phyloP scores from a whole-genome alignment of 2,113 vertebrate species.

The Dasyurus viverrinus region DNA sequence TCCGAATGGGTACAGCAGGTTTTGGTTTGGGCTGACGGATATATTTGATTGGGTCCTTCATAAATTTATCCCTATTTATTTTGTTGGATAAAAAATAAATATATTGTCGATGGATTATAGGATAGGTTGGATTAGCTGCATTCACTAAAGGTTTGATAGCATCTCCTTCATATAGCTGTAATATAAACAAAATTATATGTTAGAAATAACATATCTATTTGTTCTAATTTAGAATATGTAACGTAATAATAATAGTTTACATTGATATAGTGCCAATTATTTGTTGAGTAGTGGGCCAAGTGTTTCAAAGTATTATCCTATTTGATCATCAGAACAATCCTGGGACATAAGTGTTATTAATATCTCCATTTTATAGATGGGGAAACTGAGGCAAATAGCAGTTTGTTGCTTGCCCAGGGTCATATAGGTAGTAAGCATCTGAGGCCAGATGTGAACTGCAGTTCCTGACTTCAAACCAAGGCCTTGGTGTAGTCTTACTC shows the following conservation, averaged over 20 bases:
- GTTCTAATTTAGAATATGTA: neutral
- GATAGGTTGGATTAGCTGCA: conserved; percentile 79
- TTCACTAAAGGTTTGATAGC: conserved; percentile 87
- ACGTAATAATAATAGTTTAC: neutral
- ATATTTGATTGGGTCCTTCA: conserved; percentile 94
- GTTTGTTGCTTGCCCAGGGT: neutral
- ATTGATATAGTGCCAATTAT: neutral
- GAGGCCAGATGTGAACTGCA: neutral
- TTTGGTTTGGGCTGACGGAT: conserved; percentile 90
- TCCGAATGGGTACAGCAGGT: conserved; percentile 87
- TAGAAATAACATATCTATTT: too few species aligned
- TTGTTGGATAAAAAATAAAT: conserved; percentile 95
- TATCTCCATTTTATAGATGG: neutral
- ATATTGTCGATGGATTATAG: conserved; percentile 91
- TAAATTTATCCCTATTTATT: conserved; percentile 90
- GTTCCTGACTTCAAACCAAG: too few species aligned
- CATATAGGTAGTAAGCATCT: neutral
- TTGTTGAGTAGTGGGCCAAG: neutral
- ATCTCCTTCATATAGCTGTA: conserved; percentile 90
- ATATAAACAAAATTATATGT: conserved; percentile 63
- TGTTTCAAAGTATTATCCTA: neutral
- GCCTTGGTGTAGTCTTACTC: too few species aligned
- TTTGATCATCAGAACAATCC: neutral
- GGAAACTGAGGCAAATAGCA: neutral
- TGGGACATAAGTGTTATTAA: neutral